phyloP scores from a whole-genome alignment of 2,797 vertebrate genomes.

The Perodicticus potto region DNA sequence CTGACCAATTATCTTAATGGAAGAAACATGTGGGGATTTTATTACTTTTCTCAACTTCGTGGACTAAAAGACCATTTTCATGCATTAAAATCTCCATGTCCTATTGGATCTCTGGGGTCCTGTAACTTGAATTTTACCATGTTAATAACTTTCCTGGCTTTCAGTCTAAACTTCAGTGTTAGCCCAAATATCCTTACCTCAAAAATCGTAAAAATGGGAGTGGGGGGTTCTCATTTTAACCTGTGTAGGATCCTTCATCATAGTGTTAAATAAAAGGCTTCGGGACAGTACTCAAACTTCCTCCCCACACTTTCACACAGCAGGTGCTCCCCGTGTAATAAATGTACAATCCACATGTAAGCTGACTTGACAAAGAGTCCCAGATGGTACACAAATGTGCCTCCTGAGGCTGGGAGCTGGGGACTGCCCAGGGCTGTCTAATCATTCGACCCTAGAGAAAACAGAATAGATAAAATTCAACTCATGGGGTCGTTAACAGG shows the following conservation, averaged over 20 bases:
- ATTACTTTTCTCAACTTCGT: slow-evolving; percentile 30
- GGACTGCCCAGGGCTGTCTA: neutral
- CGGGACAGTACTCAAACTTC: neutral
- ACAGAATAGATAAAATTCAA: slow-evolving; percentile 30
- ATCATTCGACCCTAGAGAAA: neutral
- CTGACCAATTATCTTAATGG: neutral
- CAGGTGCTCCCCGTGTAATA: neutral
- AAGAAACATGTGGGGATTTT: neutral
- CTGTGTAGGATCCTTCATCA: neutral
- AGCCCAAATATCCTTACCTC: slow-evolving; percentile 16
- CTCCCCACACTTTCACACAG: neutral
- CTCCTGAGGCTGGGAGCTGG: neutral
- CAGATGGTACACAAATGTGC: neutral
- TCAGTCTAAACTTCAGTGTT: neutral
- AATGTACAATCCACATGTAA: neutral
- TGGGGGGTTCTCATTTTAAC: neutral
- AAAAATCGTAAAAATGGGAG: neutral
- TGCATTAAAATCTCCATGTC: neutral
- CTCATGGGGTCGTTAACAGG: neutral
- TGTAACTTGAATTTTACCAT: slow-evolving; percentile 26
- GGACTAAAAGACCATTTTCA: slow-evolving; percentile 15
- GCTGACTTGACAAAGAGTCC: neutral
- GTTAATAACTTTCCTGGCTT: neutral
- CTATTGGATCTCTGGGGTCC: neutral
- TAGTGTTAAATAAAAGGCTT: neutral